Evolutionary conservation across 1,140 invertebrate species (phyloP).

Genomic region (Philopotamus ludificatus): DNA sequence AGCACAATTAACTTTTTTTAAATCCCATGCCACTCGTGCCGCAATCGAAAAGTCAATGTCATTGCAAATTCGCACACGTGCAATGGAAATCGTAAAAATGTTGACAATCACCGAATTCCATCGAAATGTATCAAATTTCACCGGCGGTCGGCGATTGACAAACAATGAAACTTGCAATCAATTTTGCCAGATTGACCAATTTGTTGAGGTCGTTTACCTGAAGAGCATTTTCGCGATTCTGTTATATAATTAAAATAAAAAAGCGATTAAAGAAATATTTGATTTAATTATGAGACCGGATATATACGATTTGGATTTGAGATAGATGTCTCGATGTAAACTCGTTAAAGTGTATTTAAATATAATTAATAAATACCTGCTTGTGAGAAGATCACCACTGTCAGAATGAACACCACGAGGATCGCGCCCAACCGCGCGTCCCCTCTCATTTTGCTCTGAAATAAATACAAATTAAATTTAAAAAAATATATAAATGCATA

Average conservation of each 20-base stretch:
- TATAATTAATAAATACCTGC: constrained; percentile 26
- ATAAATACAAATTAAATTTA: not conserved
- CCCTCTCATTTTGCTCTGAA: constrained; percentile 38
- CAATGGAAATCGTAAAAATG: not conserved
- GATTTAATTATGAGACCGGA: not conserved
- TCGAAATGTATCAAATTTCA: not conserved
- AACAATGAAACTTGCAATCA: not conserved
- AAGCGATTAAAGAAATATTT: not conserved
- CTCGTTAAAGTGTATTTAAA: not conserved
- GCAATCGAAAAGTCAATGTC: not conserved
- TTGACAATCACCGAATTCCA: not conserved
- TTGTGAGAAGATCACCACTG: constrained; percentile 32
- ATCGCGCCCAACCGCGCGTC: constrained; percentile 33
- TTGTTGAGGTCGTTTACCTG: not conserved
- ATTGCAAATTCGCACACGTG: not conserved
- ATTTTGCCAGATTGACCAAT: not conserved
- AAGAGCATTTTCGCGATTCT: not conserved
- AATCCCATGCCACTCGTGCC: not conserved
- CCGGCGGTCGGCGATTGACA: not conserved
- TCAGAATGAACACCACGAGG: constrained; percentile 26
- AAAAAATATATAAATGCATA: constrained; percentile 6
- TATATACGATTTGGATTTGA: not conserved
- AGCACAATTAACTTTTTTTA: not conserved
- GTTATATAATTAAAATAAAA: not conserved
- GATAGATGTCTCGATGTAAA: not conserved